phyloP scores from a whole-genome alignment of 2,888 invertebrate genomes.

The Melipona beecheii region DNA sequence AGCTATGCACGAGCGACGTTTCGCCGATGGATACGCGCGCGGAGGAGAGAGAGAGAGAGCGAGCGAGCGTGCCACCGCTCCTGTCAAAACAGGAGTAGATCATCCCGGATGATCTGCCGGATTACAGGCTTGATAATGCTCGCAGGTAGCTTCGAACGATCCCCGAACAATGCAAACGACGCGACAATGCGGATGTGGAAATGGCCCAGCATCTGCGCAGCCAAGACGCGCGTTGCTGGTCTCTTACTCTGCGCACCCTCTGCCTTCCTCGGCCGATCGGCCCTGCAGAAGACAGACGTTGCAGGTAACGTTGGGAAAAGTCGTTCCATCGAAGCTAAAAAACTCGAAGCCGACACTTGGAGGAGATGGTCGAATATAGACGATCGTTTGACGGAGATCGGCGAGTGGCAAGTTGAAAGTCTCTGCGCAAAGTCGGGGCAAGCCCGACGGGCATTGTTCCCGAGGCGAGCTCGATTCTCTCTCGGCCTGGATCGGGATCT shows the following conservation, averaged over 20 bases:
- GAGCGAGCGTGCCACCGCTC: slow-evolving; percentile 22
- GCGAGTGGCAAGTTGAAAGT: background rate
- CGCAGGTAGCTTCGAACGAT: slow-evolving; percentile 45
- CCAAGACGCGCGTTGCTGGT: background rate
- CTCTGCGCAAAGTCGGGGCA: background rate
- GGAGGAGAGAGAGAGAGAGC: too few relatives aligned
- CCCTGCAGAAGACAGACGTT: too few relatives aligned
- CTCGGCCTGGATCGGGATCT: slow-evolving; percentile 26
- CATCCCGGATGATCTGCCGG: slow-evolving; percentile 76
- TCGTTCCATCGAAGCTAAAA: too few relatives aligned
- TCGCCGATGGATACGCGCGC: too few relatives aligned
- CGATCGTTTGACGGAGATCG: background rate
- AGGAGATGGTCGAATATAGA: too few relatives aligned
- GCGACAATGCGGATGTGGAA: slow-evolving; percentile 31
- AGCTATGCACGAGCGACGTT: slow-evolving; percentile 5
- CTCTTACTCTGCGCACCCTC: background rate
- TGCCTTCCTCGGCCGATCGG: too few relatives aligned
- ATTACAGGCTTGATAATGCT: slow-evolving; percentile 66
- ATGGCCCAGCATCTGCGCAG: slow-evolving; percentile 24
- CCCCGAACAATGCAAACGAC: slow-evolving; percentile 28
- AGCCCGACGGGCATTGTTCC: slow-evolving; percentile 2
- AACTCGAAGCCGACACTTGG: too few relatives aligned
- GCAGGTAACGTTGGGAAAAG: too few relatives aligned
- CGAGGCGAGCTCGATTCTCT: slow-evolving; percentile 39
- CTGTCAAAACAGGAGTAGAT: slow-evolving; percentile 77